Evolutionary conservation across 2,888 invertebrate species (phyloP).

Genomic region (Eristalis pertinax): DNA sequence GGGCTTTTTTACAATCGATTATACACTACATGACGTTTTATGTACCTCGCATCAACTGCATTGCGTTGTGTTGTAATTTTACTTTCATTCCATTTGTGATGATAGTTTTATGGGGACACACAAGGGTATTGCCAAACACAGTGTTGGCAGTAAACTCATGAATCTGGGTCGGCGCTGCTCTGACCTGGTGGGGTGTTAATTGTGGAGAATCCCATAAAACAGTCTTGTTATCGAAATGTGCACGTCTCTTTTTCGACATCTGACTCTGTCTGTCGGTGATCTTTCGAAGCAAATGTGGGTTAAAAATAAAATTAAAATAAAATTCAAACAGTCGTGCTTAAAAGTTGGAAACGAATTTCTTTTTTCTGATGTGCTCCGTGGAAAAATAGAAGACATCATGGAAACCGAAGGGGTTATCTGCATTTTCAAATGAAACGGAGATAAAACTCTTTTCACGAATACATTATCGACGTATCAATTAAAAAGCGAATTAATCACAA

Average conservation of each 20-base stretch:
- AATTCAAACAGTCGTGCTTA: not conserved
- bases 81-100: constrained; percentile 47
- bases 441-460: not conserved
- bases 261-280: not conserved
- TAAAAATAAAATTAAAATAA: not conserved
- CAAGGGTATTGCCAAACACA: not conserved
- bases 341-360: not conserved
- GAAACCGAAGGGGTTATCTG: too few relatives aligned
- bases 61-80: constrained; percentile 13
- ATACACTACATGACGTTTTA: not conserved
- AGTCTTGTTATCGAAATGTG: constrained; percentile 4
- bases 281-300: not conserved
- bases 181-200: constrained; percentile 22
- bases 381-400: too few relatives aligned
- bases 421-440: too few relatives aligned
- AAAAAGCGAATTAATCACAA: not conserved
- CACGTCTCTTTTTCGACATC: constrained; percentile 11
- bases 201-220: constrained; percentile 21
- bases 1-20: constrained; percentile 13
- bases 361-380: not conserved
- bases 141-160: not conserved
- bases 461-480: not conserved
- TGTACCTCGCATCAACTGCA: not conserved
- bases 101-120: constrained; percentile 2
- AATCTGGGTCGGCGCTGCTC: constrained; percentile 22